A percentile compares a stretch with the other conserved stretches of the same genome.
phyloP scores from a whole-genome alignment of 2,113 vertebrate species.

The Sprattus sprattus region DNA sequence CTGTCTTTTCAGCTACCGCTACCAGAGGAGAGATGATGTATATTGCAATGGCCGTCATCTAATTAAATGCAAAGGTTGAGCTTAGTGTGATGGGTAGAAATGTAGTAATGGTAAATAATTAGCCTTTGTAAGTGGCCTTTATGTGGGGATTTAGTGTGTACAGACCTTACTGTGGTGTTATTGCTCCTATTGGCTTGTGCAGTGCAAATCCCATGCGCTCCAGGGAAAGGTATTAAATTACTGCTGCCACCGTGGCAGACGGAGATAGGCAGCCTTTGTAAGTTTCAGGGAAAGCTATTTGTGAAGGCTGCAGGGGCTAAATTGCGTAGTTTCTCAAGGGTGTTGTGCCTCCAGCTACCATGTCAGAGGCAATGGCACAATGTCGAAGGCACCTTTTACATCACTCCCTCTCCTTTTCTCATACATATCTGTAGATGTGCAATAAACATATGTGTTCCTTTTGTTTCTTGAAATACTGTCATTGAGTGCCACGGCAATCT shows the following conservation, averaged over 20 bases:
- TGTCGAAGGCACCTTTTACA: neutral
- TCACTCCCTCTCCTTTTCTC: neutral
- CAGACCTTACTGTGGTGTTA: neutral
- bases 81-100: neutral
- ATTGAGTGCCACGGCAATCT: no score
- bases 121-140: neutral
- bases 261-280: neutral
- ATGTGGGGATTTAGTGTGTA: neutral
- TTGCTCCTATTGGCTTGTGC: neutral
- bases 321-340: neutral
- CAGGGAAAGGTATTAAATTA: neutral
- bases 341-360: neutral
- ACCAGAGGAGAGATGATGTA: neutral
- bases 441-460: neutral
- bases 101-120: neutral
- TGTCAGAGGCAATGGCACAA: neutral
- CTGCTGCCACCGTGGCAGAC: neutral
- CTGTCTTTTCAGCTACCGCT: neutral
- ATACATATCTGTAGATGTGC: neutral
- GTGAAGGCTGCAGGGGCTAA: neutral
- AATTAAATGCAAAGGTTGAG: neutral
- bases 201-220: neutral
- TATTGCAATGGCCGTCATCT: neutral
- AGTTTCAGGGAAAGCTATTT: neutral
- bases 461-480: neutral